A percentile compares a stretch with the other conserved stretches of the same genome.
These are phyloP conservation scores for Dipodomys merriami DNA, from an alignment of 2,113 vertebrate genomes.

Conservation along the genomic window DNA sequence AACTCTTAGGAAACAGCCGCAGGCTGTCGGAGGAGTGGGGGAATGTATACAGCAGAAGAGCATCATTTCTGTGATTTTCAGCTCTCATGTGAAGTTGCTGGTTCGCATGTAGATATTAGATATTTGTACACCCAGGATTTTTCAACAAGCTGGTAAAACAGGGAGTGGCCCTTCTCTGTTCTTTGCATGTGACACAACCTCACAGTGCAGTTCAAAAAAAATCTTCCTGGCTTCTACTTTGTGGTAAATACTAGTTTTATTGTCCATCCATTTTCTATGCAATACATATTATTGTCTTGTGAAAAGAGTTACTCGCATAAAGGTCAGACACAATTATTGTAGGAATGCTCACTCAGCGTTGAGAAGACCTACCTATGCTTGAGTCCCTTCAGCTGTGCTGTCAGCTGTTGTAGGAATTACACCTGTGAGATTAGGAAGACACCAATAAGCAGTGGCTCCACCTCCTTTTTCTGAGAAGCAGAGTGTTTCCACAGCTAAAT, in stretches of 20 bases:
- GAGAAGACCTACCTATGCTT: not conserved
- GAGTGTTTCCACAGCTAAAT: not conserved
- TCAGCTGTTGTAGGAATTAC: not conserved
- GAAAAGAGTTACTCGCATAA: not conserved
- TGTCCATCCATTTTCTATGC: not conserved
- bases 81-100: not conserved
- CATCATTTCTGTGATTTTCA: not conserved
- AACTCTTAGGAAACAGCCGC: not conserved
- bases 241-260: not conserved
- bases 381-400: not conserved
- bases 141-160: not conserved
- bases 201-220: fast-evolving
- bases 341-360: not conserved
- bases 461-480: fast-evolving
- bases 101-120: not conserved
- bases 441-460: too few species aligned
- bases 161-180: not conserved
- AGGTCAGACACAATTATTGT: not conserved
- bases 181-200: not conserved
- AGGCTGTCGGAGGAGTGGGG: not conserved
- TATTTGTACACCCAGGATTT: not conserved
- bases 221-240: constrained; percentile 2
- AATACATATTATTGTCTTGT: not conserved
- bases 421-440: not conserved
- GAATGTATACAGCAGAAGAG: not conserved